Evolutionary conservation across 2,888 invertebrate genomes (phyloP), one percentile per base, ranked within the genome.

Genomic region (Clepsis dumicolana): DNA sequence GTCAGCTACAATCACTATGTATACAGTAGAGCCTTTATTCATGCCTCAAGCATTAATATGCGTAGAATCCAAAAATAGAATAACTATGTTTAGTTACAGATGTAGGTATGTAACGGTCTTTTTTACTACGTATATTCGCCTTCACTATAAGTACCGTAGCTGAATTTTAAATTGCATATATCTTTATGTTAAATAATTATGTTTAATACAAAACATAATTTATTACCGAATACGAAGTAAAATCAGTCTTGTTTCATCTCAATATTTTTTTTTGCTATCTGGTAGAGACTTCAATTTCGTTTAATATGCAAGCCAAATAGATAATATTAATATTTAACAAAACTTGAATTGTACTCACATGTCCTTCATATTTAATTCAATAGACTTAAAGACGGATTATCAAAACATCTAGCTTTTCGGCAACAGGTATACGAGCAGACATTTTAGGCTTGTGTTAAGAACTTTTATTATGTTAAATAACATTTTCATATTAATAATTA

Each of bases 181-280:
- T 4, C 21, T 18, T 12, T 10, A 48, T 48, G 21, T 21, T 5
- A 48, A n/a, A 12, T 12, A 18, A 48, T 12, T 48, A 12, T 21
- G n/a, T n/a, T n/a, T n/a, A n/a, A n/a, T n/a, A n/a, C n/a, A n/a
- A 48, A 21, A 21, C 21, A 48, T 48, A 21, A 48, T 48, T 48
- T 12, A 48, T 48, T 44, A 4, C 48, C 12, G 21, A 21, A 18
- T 48, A 21, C 18, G 5, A 4, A 21, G 21, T 21, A 48, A 48
- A 21, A 21, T 21, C 21, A 48, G 21, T 52, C 24, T 50, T 24
- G 12, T 50, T 50, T 1, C 1, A n/a, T 52, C 16, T 25, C 52
- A 59, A 59, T 59, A 60, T 41, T 50, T 52, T 59, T 35, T 65
- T 38, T 52, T 52, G 65, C 50, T 52, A 52, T 60, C 60, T 59